Evolutionary conservation across 1,140 invertebrate species (phyloP), one percentile per base, ranked within the genome.

Genomic region (Asobara japonica): DNA sequence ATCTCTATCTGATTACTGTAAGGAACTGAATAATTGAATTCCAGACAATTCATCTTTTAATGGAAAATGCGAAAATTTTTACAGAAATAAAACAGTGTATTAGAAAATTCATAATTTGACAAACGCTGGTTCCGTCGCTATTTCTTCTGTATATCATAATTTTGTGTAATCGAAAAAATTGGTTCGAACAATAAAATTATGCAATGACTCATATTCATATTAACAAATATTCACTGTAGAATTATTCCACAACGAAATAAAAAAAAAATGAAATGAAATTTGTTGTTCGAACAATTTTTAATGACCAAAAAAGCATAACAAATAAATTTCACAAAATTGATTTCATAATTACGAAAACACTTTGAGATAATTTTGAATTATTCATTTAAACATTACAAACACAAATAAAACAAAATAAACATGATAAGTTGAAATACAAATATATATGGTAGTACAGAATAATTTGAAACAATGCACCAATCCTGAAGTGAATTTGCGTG

Each of bases 141-240:
- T 56, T 56, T 56, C 16, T 56, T 56, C 36, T n/a, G n/a, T n/a
- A n/a, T n/a, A n/a, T n/a, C n/a, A n/a, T n/a, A n/a, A n/a, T n/a
- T n/a, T n/a, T n/a, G n/a, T n/a, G n/a, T n/a, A n/a, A n/a, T n/a
- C 38, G 20, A 62, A 4, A 27, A 62, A 65, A 65, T 31, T 65
- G 31, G 16, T 10, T 65, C 20, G 0, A 36, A 66, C 16, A 38
- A 67, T 48, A 22, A 45, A n/a, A 67, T 38, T 22, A 27, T 45
- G 10, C 38, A 45, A 25, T 25, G n/a, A 6, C 11, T 41, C 2
- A 41, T 41, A 11, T n/a, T 41, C n/a, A 13, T 41, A 41, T 13
- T 41, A n/a, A 11, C 36, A n/a, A 41, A 11, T 41, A 2, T 13
- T 6, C 4, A n/a, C 36, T n/a, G 18, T 64, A 64, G 16, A 31